phyloP scores from a whole-genome alignment of 2,797 vertebrate species.

The Urosaurus nigricauda region DNA sequence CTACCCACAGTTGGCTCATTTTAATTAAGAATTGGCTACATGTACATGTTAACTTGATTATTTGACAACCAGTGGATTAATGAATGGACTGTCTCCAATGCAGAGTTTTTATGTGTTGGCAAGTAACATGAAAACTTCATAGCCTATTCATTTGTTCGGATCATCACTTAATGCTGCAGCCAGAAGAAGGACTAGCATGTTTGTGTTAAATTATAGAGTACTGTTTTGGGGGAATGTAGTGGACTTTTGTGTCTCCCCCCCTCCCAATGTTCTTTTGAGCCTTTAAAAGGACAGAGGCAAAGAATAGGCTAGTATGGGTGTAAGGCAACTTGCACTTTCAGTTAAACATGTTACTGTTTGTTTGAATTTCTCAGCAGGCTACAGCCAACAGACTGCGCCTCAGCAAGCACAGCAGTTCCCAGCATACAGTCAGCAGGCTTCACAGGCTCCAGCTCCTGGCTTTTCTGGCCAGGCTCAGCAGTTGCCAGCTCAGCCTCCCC shows the following conservation, averaged over 20 bases:
- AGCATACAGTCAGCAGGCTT: slow-evolving; percentile 88
- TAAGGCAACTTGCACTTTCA: rapidly evolving
- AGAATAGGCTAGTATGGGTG: background rate
- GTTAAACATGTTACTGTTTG: background rate
- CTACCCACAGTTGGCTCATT: background rate
- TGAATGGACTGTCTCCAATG: background rate
- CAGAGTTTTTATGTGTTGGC: background rate
- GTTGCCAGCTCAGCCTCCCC: slow-evolving; percentile 86
- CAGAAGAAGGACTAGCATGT: background rate
- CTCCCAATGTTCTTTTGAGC: background rate
- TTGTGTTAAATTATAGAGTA: background rate
- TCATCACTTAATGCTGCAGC: background rate
- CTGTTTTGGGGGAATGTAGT: background rate
- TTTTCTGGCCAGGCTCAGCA: slow-evolving; percentile 85
- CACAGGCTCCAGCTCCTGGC: slow-evolving; percentile 86
- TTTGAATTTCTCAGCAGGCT: slow-evolving; percentile 84
- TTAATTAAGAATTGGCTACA: background rate
- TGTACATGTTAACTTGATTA: background rate
- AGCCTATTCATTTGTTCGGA: background rate
- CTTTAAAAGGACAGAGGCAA: background rate
- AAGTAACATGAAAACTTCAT: background rate
- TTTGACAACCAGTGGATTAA: background rate
- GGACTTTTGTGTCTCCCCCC: rapidly evolving
- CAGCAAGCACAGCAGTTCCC: slow-evolving; percentile 92
- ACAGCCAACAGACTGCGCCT: slow-evolving; percentile 86